Conservation (phyloP, 2,888 invertebrate genomes). For the Malthinus flaveolus region DNA sequence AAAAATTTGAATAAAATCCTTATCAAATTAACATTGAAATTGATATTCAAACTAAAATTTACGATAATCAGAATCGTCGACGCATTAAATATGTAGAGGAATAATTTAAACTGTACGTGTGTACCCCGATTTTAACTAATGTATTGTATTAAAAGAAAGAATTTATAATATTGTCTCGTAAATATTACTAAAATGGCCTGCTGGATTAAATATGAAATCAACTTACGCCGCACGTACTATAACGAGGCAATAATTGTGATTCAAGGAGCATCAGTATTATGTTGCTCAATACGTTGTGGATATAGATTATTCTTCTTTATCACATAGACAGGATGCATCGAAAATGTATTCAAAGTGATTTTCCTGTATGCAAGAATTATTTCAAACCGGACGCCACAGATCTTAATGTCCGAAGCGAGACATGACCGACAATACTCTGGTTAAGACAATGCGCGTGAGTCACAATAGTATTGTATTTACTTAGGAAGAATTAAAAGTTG, state of each 20-base stretch:
- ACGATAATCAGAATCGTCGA: too few species aligned
- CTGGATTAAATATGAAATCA: slow-evolving; percentile 48
- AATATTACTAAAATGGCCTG: slow-evolving; percentile 37
- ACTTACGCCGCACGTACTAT: slow-evolving; percentile 46
- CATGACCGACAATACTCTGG: slow-evolving; percentile 24
- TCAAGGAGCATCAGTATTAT: slow-evolving; percentile 50
- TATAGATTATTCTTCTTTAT: slow-evolving; percentile 50
- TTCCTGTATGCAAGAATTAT: slow-evolving; percentile 45
- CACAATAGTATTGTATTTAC: too few species aligned
- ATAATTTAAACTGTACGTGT: slow-evolving; percentile 45
- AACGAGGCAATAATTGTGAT: slow-evolving; percentile 43
- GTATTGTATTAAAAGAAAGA: slow-evolving; percentile 33
- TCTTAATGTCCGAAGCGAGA: slow-evolving; percentile 32
- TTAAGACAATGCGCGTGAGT: too few species aligned
- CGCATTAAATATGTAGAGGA: too few species aligned
- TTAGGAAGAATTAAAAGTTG: too few species aligned
- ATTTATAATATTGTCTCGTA: slow-evolving; percentile 27
- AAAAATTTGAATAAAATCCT: too few species aligned
- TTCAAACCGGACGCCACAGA: slow-evolving; percentile 39
- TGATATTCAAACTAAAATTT: too few species aligned
- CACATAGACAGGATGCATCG: slow-evolving; percentile 42
- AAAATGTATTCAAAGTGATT: slow-evolving; percentile 31
- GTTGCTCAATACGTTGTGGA: slow-evolving; percentile 48
- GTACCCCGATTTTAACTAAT: slow-evolving; percentile 43
- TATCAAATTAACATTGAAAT: too few species aligned